A percentile compares a stretch with the other conserved stretches of the same genome.
These are phyloP conservation scores for Thymallus thymallus DNA, from an alignment of 2,113 vertebrate genomes.

Conservation along the genomic window DNA sequence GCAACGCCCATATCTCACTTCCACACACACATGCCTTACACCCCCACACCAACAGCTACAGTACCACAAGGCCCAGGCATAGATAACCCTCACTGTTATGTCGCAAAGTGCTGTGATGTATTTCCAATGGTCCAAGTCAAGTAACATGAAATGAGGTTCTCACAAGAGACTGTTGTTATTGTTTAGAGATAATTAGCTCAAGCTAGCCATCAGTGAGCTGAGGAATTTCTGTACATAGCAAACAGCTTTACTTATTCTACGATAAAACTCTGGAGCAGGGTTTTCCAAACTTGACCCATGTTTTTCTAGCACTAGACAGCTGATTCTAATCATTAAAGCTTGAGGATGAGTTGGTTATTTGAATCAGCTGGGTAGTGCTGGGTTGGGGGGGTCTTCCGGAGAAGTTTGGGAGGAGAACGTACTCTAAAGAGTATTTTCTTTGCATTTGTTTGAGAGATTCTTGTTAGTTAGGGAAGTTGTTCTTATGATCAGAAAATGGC, in stretches of 20 bases:
- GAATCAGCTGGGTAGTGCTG: too few relatives aligned
- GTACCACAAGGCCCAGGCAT: too few relatives aligned
- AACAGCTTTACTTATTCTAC: background rate
- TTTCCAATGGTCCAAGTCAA: too few relatives aligned
- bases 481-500: conserved; percentile 30
- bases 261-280: background rate
- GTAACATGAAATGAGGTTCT: too few relatives aligned
- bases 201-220: background rate
- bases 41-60: too few relatives aligned
- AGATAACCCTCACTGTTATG: too few relatives aligned
- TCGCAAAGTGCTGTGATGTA: too few relatives aligned
- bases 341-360: too few relatives aligned
- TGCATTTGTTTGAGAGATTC: conserved; percentile 4
- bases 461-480: background rate
- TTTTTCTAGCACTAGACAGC: too few relatives aligned
- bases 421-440: background rate
- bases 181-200: conserved; percentile 5
- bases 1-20: background rate
- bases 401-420: background rate
- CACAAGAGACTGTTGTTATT: background rate
- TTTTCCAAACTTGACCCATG: too few relatives aligned
- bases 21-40: background rate
- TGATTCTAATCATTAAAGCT: too few relatives aligned
- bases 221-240: background rate
- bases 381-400: too few relatives aligned